Evolutionary conservation across 37 sponge, comb jelly and placozoan genomes (phyloP).

Genomic region (Chondrilla cf. caribensis): DNA sequence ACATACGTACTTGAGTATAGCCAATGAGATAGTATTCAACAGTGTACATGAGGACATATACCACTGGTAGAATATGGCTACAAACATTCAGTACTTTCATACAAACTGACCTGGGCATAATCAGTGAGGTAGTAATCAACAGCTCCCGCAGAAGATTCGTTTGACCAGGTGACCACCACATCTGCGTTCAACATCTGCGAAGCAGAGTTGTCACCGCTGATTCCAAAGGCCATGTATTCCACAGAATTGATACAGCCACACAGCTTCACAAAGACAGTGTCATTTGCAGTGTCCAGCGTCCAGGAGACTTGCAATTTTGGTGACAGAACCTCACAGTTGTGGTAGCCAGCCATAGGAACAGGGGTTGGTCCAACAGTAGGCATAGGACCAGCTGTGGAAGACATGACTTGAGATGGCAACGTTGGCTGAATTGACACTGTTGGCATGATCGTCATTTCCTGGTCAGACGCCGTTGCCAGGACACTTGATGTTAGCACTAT

Average conservation of each 20-base stretch:
- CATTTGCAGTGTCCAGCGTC: neutral
- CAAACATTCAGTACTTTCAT: too few relatives aligned
- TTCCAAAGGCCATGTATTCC: slow-evolving; percentile 67
- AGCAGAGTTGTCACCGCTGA: slow-evolving; percentile 32
- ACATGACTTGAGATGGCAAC: too few relatives aligned
- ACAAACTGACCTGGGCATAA: neutral
- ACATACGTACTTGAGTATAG: too few relatives aligned
- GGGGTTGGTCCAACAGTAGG: neutral
- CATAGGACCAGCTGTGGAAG: too few relatives aligned
- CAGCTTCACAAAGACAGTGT: neutral
- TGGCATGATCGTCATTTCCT: too few relatives aligned
- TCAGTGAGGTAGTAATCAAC: slow-evolving; percentile 8
- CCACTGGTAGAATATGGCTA: too few relatives aligned
- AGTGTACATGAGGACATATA: too few relatives aligned
- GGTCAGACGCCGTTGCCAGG: too few relatives aligned
- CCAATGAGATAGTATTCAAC: too few relatives aligned
- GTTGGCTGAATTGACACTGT: too few relatives aligned
- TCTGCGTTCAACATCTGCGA: slow-evolving; percentile 53
- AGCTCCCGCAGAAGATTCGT: neutral
- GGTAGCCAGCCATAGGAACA: neutral
- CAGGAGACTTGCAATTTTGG: neutral
- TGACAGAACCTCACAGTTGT: slow-evolving; percentile 18
- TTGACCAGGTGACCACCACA: slow-evolving; percentile 50
- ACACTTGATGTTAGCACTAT: too few relatives aligned
- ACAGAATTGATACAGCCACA: slow-evolving; percentile 38